phyloP scores from a whole-genome alignment of 2,797 vertebrate genomes.

The Poeciliopsis turneri region DNA sequence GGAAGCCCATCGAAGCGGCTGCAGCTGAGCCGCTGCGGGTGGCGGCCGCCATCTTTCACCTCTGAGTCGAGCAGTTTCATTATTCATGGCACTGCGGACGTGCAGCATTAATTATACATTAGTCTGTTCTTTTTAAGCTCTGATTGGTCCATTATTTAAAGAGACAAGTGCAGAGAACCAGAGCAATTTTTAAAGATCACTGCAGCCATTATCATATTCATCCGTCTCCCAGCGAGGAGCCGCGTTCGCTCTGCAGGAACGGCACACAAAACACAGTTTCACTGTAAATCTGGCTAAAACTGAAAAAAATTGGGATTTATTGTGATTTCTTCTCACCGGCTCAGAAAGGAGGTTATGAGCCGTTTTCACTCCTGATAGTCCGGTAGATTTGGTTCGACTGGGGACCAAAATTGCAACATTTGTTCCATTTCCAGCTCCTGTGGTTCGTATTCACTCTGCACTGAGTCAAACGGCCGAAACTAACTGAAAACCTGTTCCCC shows the following conservation, averaged over 20 bases:
- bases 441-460: too few relatives aligned
- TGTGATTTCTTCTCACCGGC: background rate
- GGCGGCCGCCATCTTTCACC: conserved; percentile 27
- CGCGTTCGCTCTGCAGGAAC: background rate
- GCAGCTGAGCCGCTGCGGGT: background rate
- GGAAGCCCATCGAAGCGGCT: background rate
- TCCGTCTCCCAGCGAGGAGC: conserved; percentile 6
- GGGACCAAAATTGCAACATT: too few relatives aligned
- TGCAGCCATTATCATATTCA: conserved; percentile 46
- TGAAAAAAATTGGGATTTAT: background rate
- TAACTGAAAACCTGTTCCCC: too few relatives aligned
- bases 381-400: too few relatives aligned
- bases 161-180: conserved; percentile 65
- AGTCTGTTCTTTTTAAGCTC: conserved; percentile 68
- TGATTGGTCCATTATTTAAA: conserved; percentile 72
- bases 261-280: conserved; percentile 2
- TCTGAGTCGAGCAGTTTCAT: conserved; percentile 44
- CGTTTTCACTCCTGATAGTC: too few relatives aligned
- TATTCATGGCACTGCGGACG: conserved; percentile 67
- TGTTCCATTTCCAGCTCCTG: too few relatives aligned
- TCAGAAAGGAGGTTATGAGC: background rate
- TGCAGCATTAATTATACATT: conserved; percentile 73
- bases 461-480: too few relatives aligned
- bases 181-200: conserved; percentile 73
- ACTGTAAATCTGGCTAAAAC: conserved; percentile 6